A percentile compares a stretch with the other conserved stretches of the same genome.
These are phyloP conservation scores for Balanococcus diminutus DNA, from an alignment of 2,888 invertebrate genomes.

Conservation along the genomic window DNA sequence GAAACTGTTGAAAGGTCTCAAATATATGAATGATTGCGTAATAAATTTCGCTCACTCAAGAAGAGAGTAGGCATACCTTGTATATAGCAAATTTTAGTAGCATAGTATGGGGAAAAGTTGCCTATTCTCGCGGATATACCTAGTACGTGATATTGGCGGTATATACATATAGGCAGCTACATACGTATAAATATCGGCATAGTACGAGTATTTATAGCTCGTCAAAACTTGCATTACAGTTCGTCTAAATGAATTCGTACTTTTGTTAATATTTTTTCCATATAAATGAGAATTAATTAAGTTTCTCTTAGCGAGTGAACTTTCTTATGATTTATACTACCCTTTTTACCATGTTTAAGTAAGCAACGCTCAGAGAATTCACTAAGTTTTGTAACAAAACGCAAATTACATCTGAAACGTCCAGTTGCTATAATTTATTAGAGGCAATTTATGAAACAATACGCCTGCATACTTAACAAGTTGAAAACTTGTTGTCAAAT, in stretches of 20 bases:
- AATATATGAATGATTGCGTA: slow-evolving; percentile 42
- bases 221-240: neutral
- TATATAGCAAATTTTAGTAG: neutral
- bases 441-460: slow-evolving; percentile 46
- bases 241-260: neutral
- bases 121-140: too few relatives aligned
- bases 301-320: slow-evolving; percentile 29
- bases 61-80: neutral
- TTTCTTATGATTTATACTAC: slow-evolving; percentile 48
- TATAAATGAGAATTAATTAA: slow-evolving; percentile 52
- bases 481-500: slow-evolving; percentile 43
- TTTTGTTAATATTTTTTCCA: slow-evolving; percentile 25
- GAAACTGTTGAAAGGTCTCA: slow-evolving; percentile 30
- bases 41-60: slow-evolving; percentile 26
- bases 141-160: neutral
- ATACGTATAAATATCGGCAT: neutral
- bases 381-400: slow-evolving; percentile 44
- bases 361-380: slow-evolving; percentile 30
- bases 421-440: slow-evolving; percentile 49
- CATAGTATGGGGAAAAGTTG: neutral
- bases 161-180: neutral
- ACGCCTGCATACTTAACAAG: slow-evolving; percentile 44
- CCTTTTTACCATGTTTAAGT: slow-evolving; percentile 40
- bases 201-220: neutral
- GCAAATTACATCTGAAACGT: slow-evolving; percentile 49